Percentiles rank a stretch among this genome's conserved stretches.
These are phyloP conservation scores for Athrips mouffetella DNA, from an alignment of 2,888 invertebrate genomes.

Conservation along the genomic window DNA sequence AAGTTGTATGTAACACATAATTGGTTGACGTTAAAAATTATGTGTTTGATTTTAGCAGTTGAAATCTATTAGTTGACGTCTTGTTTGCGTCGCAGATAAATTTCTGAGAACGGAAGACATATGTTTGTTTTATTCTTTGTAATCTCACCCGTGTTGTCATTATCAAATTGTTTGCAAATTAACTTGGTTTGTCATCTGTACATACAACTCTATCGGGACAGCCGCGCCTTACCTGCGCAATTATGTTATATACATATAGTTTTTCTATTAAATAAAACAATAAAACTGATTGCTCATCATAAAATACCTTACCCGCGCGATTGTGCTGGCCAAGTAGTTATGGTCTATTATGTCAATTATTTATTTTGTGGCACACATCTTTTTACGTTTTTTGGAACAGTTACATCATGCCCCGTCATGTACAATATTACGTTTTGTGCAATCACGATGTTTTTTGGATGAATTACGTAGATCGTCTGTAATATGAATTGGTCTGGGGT, in stretches of 20 bases:
- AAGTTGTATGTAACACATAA: slow-evolving; percentile 10
- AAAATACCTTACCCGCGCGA: not conserved
- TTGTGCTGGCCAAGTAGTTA: not conserved
- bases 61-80: not conserved
- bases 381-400: slow-evolving; percentile 1
- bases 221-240: not conserved
- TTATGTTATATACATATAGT: too few relatives aligned
- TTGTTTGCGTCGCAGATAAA: too few relatives aligned
- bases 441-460: not conserved
- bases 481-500: too few relatives aligned
- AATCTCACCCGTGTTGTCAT: not conserved
- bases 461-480: too few relatives aligned
- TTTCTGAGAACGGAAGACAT: not conserved
- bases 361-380: not conserved
- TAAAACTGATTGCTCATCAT: not conserved
- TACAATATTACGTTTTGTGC: not conserved
- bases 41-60: not conserved
- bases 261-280: not conserved
- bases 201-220: not conserved
- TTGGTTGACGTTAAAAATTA: not conserved
- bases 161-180: slow-evolving; percentile 1
- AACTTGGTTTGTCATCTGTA: slow-evolving; percentile 5
- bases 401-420: slow-evolving; percentile 1
- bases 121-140: slow-evolving; percentile 1
- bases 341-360: not conserved